Evolutionary conservation across 2,888 invertebrate species (phyloP), one percentile per base, ranked within the genome.

Genomic region (Ommatoiulus sabulosus): DNA sequence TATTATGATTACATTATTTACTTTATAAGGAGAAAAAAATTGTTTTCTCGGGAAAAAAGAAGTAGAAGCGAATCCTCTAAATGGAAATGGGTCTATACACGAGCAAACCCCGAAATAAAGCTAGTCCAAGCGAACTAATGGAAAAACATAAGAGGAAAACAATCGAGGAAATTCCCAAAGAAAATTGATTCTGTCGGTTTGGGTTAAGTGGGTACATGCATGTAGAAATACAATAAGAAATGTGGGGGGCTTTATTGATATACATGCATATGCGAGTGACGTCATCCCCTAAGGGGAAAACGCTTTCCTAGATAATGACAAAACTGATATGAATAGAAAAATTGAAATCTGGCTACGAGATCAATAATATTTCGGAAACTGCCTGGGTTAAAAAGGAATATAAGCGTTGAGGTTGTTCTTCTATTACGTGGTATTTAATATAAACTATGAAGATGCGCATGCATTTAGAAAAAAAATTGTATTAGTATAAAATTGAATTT

Each of bases 21-120:
- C 72, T 72, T 72, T 72, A 72, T 72, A 72, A 72, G 72, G 63
- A 63, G 63, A 72, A 72, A 72, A 63, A 72, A 72, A 72, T 72
- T 72, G 72, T n/a, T 72, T 72, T 24, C 8, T 52, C n/a, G 72
- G 5, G 72, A 72, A 15, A 63, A 63, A 63, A 63, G 8, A 63
- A 63, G 1, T n/a, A 15, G n/a, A 63, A 63, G n/a, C n/a, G 24
- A 72, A 24, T 72, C 72, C 72, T 72, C 72, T 72, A 72, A 24
- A 72, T 72, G 72, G 72, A 72, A 72, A 72, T 72, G 72, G 24
- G 63, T 5, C 63, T 63, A 20, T 72, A 20, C 8, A 72, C 2
- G 52, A 52, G 12, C 24, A 24, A 72, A 20, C 72, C 7, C 20
- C 7, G 72, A 72, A 72, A 20, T 72, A 72, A 72, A 72, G 24